phyloP scores from a whole-genome alignment of 2,113 vertebrate species.

The Microcebus murinus region DNA sequence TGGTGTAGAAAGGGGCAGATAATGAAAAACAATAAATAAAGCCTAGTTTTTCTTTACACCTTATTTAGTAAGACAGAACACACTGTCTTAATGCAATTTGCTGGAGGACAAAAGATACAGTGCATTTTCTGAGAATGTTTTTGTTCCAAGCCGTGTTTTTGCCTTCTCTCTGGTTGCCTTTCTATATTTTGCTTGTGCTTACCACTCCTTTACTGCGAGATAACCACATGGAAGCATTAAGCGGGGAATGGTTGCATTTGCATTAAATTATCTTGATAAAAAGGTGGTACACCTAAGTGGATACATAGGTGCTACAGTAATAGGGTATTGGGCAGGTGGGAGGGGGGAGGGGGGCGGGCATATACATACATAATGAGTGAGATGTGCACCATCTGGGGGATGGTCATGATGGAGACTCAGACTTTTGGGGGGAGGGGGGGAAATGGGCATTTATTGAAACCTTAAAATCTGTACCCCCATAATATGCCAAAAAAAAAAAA shows the following conservation, averaged over 20 bases:
- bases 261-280: neutral
- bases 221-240: neutral
- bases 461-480: no score
- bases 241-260: neutral
- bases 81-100: neutral
- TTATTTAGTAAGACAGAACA: neutral
- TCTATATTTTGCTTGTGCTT: neutral
- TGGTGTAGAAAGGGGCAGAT: neutral
- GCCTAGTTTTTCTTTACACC: neutral
- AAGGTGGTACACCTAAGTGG: neutral
- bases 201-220: neutral
- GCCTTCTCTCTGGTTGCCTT: neutral
- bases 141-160: neutral
- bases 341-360: no score
- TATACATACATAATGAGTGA: no score
- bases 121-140: neutral
- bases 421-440: no score
- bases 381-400: no score
- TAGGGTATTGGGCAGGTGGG: no score
- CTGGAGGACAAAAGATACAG: neutral
- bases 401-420: no score
- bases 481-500: no score
- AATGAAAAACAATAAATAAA: neutral
- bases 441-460: no score
- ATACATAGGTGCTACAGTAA: no score